phyloP scores from a whole-genome alignment of 2,113 vertebrate species.

The Trematocara unimaculatum region DNA sequence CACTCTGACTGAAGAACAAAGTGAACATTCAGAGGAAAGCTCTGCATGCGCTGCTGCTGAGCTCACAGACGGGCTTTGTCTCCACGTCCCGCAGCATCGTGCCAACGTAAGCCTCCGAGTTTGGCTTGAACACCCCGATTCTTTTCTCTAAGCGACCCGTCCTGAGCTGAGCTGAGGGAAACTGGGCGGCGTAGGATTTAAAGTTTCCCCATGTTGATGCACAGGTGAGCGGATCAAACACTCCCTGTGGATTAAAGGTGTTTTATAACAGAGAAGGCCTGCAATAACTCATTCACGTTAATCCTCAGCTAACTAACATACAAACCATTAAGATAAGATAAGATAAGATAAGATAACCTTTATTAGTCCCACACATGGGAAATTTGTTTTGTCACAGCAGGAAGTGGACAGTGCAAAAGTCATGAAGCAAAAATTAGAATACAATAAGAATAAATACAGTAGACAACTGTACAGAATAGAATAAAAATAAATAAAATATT shows the following conservation, averaged over 20 bases:
- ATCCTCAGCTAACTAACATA: background rate
- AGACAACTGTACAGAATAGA: too few species aligned
- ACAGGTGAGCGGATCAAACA: background rate
- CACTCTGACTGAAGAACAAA: background rate
- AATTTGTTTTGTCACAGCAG: too few species aligned
- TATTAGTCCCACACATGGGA: too few species aligned
- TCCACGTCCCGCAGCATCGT: background rate
- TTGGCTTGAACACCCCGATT: background rate
- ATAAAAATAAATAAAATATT: too few species aligned
- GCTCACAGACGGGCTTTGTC: background rate
- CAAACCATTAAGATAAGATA: background rate
- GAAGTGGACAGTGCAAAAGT: too few species aligned
- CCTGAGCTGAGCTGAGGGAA: background rate
- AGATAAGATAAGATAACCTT: too few species aligned
- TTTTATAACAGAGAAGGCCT: background rate
- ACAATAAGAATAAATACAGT: too few species aligned
- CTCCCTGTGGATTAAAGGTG: background rate
- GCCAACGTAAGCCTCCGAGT: background rate
- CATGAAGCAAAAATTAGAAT: too few species aligned
- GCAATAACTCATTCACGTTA: background rate
- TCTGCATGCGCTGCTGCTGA: background rate
- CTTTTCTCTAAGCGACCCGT: background rate
- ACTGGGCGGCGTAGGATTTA: background rate
- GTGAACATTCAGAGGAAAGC: background rate
- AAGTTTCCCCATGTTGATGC: background rate